Base-by-base conservation (phyloP, 1,140 invertebrate genomes). In the Liolophura sinensis region DNA sequence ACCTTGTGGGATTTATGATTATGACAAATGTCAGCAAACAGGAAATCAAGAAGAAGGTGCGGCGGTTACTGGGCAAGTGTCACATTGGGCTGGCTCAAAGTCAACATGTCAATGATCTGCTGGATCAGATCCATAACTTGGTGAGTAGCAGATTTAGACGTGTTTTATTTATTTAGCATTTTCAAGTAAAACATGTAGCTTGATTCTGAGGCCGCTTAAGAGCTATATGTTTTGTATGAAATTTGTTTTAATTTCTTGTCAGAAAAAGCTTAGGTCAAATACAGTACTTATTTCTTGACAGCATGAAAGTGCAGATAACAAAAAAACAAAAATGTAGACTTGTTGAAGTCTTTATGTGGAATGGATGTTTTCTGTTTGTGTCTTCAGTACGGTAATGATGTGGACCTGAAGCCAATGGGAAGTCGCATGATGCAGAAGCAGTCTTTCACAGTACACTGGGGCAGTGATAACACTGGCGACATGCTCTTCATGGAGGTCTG, bases 41-140 rank as follows among this genome's bases (percentile, higher is more conserved):
- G 47, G 93, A 96, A 75, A 87, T 98, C 27, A 92, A 93, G 74
- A 90, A 93, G 60, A 99, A 99, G 88, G 89, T 96, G n/a, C 88
- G 97, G 27, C 89, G 97, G 49, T 82, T 99, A 57, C 86, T 99
- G 1, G 97, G 96, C 1, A 99, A 99, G 84, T 98, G 96, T 83
- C 98, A 99, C 78, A 98, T 99, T 77, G 96, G 97, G 12, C 87
- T 99, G 16, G 91, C 96, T 0, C 97, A 98, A 83, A 98, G 96
- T 71, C 94, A 98, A 82, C 95, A 99, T 86, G 92, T 99, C 12
- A 98, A 99, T 85, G 91, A 94, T 81, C 88, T 99, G 9, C 88
- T 99, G 7, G 97, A 99, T 84, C 93, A 97, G 83, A 92, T 99
- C 63, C 90, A 92, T 73, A 93, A 95, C 85, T 87, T 98, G 87